Percentiles rank a stretch among this genome's conserved stretches.
Conservation (phyloP, 2,113 vertebrate species). For the Dicrurus megarhynchus region DNA sequence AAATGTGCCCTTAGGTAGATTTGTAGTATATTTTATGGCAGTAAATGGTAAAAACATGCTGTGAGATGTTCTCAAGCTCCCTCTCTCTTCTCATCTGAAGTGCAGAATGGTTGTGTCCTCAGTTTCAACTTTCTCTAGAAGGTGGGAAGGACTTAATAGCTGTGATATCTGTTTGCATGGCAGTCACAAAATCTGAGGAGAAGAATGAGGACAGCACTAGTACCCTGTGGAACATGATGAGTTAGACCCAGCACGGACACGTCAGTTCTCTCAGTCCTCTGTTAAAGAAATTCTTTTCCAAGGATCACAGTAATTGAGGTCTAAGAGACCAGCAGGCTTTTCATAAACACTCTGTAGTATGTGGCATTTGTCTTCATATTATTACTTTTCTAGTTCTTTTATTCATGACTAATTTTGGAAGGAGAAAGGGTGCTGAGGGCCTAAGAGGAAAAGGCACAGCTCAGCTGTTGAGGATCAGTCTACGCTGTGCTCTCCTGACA, state of each 20-base stretch:
- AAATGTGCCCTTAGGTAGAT: constrained; percentile 26
- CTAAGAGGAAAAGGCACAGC: not conserved
- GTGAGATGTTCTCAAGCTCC: not conserved
- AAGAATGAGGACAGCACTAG: not conserved
- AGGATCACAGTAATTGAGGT: not conserved
- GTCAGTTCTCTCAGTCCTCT: not conserved
- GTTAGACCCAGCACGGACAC: not conserved
- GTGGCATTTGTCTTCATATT: constrained; percentile 12
- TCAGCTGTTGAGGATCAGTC: not conserved
- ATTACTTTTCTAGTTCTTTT: not conserved
- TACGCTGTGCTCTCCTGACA: not conserved
- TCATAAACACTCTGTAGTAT: not conserved
- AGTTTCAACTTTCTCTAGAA: not conserved
- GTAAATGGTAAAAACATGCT: not conserved
- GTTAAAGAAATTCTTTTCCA: not conserved
- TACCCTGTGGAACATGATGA: not conserved
- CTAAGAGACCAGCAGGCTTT: not conserved
- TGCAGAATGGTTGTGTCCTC: not conserved
- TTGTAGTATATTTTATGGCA: not conserved
- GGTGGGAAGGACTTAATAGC: not conserved
- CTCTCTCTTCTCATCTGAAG: not conserved
- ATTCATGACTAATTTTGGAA: not conserved
- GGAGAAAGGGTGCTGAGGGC: not conserved
- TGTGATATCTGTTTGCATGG: not conserved
- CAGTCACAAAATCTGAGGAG: not conserved